Conservation (phyloP, 2,888 invertebrate genomes). For the Macrophya alboannulata region DNA sequence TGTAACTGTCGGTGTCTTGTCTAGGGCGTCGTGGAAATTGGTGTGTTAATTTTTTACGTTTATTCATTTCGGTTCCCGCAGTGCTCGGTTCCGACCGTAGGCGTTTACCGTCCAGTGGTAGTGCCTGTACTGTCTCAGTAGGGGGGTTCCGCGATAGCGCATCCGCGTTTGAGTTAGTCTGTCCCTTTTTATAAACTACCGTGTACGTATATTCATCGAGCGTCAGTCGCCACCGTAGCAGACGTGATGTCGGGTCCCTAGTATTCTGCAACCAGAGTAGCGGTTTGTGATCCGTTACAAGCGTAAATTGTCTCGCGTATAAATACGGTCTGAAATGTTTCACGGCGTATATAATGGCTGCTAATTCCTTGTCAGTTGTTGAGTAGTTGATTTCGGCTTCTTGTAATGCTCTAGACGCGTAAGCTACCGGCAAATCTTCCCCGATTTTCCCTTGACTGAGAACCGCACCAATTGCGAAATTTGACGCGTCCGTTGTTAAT, state of each 20-base stretch:
- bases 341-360: constrained; percentile 64
- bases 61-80: constrained; percentile 16
- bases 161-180: neutral
- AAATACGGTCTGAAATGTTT: constrained; percentile 66
- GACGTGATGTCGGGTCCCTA: constrained; percentile 61
- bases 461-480: constrained; percentile 62
- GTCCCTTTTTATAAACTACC: neutral
- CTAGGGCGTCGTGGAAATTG: constrained; percentile 5
- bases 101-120: constrained; percentile 23
- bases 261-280: constrained; percentile 62
- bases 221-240: constrained; percentile 62
- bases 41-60: constrained; percentile 35
- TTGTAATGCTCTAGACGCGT: constrained; percentile 64
- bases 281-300: constrained; percentile 67
- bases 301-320: constrained; percentile 63
- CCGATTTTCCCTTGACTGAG: constrained; percentile 59
- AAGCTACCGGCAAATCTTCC: constrained; percentile 63
- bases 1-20: neutral
- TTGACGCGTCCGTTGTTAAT: constrained; percentile 63
- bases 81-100: constrained; percentile 27
- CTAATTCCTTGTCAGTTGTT: constrained; percentile 67
- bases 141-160: constrained; percentile 14
- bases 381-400: constrained; percentile 62
- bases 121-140: constrained; percentile 44
- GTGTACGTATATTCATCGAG: constrained; percentile 54